Percentiles rank a stretch among this genome's conserved stretches.
phyloP scores from a whole-genome alignment of 2,888 invertebrate genomes.

The Platycnemis pennipes region DNA sequence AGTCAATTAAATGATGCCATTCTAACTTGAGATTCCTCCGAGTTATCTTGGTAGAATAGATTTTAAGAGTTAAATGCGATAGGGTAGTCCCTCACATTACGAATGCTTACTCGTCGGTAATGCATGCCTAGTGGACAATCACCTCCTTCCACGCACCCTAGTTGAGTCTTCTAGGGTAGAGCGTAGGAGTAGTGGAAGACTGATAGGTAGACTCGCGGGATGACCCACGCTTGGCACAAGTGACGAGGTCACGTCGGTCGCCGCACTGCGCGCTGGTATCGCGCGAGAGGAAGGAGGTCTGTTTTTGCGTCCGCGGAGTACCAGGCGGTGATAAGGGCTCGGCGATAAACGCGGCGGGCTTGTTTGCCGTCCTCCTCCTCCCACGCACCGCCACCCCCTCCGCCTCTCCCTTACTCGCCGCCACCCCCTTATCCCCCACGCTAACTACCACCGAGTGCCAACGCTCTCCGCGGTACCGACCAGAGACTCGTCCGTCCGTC shows the following conservation, averaged over 20 bases:
- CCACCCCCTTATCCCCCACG: not conserved
- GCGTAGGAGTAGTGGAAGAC: no score
- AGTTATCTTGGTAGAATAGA: no score
- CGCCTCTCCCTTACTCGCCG: not conserved
- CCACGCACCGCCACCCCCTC: conserved; percentile 69
- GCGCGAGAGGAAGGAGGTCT: conserved; percentile 30
- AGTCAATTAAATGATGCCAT: no score
- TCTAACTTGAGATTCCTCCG: no score
- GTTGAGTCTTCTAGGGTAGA: no score
- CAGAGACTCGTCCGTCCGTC: not conserved
- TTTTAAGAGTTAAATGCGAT: no score
- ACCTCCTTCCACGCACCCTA: no score
- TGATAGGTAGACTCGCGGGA: no score
- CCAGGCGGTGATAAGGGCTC: conserved; percentile 3
- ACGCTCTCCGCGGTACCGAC: not conserved
- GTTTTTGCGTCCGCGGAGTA: conserved; percentile 4
- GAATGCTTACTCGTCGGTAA: no score
- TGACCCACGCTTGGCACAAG: not conserved
- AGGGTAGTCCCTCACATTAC: no score
- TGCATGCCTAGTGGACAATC: no score
- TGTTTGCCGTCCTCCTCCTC: conserved; percentile 77
- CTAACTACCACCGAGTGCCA: not conserved
- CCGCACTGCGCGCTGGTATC: not conserved
- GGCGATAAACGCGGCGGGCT: conserved; percentile 76
- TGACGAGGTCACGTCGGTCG: not conserved